A percentile compares a stretch with the other conserved stretches of the same genome.
Conservation (phyloP, 2,888 invertebrate species). For the Macrosiphum euphorbiae region DNA sequence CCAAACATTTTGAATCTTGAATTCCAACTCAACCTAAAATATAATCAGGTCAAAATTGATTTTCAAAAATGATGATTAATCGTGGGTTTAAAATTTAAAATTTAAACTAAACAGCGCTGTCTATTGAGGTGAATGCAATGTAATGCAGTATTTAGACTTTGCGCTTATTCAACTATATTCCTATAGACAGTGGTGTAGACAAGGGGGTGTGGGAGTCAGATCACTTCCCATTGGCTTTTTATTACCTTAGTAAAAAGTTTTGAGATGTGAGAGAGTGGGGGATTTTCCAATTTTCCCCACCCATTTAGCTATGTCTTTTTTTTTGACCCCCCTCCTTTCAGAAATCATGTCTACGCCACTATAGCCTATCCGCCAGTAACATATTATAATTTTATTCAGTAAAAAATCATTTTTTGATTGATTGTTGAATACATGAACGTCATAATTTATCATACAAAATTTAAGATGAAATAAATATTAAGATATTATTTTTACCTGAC, state of each 20-base stretch:
- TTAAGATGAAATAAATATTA: background rate
- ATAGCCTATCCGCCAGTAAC: background rate
- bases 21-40: background rate
- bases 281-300: too few species aligned
- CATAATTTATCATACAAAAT: background rate
- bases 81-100: background rate
- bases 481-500: slow-evolving; percentile 74
- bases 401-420: background rate
- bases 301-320: too few species aligned
- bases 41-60: background rate
- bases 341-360: background rate
- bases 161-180: background rate
- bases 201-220: too few species aligned
- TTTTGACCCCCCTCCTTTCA: too few species aligned
- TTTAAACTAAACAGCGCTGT: background rate
- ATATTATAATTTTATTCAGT: background rate
- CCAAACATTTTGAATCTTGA: background rate
- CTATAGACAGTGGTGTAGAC: too few species aligned
- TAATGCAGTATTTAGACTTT: background rate
- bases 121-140: background rate
- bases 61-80: background rate
- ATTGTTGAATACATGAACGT: background rate
- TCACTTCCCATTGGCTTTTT: too few species aligned
- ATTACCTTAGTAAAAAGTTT: too few species aligned
- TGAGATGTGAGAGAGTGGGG: too few species aligned